Base-by-base conservation (phyloP, 2,113 vertebrate species). In the Coturnix japonica region DNA sequence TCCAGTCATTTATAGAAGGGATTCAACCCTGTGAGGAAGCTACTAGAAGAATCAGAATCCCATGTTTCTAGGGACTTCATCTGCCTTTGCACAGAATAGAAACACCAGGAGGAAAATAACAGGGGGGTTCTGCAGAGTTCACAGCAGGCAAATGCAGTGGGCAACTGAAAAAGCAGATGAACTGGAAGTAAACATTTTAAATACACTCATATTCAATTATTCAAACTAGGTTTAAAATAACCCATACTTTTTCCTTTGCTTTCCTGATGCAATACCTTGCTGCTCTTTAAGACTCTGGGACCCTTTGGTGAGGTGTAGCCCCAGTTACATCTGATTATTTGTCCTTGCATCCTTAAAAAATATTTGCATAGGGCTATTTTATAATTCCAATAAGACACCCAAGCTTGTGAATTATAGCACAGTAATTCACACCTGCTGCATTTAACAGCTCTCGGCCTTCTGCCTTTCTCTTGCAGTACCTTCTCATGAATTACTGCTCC, bases 341-440 rank as follows among this genome's bases (percentile, higher is more conserved):
- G 49, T 5, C 43, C 25, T 77, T 39, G 5, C 22, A 70, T 59
- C 43, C 72, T 69, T 39, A 39, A 78, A 74, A 20, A 39, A 35
- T 61, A 67, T 61, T 91, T 81, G 39, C 77, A 56, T 30, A 41
- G 7, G 8, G 64, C 21, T 86, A 28, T 81, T 65, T 73, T 37
- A 44, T 57, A 90, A 84, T 83, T 46, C 54, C 25, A 74, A 4
- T 35, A 71, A 56, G 49, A 79, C 46, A 60, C 21, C 13, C 13
- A 35, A 79, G 56, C 26, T 65, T 75, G 47, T 2, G 21, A 93
- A 65, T 60, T 63, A 47, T 5, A 46, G 61, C 28, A 65, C 81
- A 47, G 43, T 80, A 92, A 81, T 90, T 94, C 83, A 74, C 60
- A 85, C 70, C 72, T 67, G 65, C 85, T 83, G 78, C 46, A 81